Base-by-base conservation (phyloP, 1,140 invertebrate species). In the Heliconius eleuchia region DNA sequence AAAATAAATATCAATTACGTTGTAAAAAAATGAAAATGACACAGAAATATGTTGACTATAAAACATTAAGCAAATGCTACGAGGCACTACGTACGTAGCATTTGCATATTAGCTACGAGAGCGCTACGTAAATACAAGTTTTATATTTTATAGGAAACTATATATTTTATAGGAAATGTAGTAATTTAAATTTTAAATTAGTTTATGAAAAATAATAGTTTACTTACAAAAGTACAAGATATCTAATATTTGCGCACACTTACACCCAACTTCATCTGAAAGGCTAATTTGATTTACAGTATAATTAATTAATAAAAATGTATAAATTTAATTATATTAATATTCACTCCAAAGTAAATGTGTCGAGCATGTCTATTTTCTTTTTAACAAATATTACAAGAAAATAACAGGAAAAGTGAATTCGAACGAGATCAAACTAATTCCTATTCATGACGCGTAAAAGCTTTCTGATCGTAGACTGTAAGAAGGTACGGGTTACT, bases 371-470 rank as follows among this genome's bases (percentile, higher is more conserved):
- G n/a, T 57, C 7, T 23, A 23, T 71, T 39, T 16, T 39, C 9
- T 39, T 18, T 71, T 71, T 71, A 39, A 71, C 11, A 71, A 71
- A 30, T 71, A n/a, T 39, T 39, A 71, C n/a, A 39, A 18, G 34
- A 71, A 55, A 52, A 72, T 27, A 77, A 55, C 57, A 73, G 39
- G 71, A 55, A 79, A 79, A 79, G 66, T 77, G 76, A 77, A 77
- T 79, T 66, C 5, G 74, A 79, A 71, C 52, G 73, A n/a, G 77
- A 52, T 74, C 37, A 73, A 73, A 74, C n/a, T 42, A 79, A 79
- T 79, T 79, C 73, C 66, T 79, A 79, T 79, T 79, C 77, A 79
- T 71, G 57, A 39, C 39, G 77, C 77, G 77, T 79, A 79, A 74
- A 66, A 77, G 23, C 70, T 70, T 72, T 39, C 27, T 19, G 60